Base-by-base conservation (phyloP, 2,888 invertebrate species). In the Noctua fimbriata region DNA sequence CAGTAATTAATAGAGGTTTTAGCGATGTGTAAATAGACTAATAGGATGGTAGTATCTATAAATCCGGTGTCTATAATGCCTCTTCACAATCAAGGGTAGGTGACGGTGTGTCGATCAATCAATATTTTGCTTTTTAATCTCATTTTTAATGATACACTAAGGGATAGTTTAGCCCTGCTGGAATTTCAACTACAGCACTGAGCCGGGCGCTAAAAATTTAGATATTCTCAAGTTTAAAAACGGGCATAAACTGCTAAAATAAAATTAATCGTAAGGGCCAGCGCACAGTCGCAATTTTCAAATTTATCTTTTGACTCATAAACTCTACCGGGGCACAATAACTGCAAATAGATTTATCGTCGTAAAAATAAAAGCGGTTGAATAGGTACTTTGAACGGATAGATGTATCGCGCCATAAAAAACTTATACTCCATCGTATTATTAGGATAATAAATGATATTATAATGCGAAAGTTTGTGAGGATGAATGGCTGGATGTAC, bases 281-380 rank as follows among this genome's bases (percentile, higher is more conserved):
- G 49, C 49, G 24, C 55, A 24, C 2, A 24, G 10, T 2, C 52
- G 21, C 10, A 9, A 55, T 55, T 55, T 55, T 24, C 21, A 55
- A 24, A 24, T 24, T 24, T 24, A 55, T 63, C 2, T 1, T 63
- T 10, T 4, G 63, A 32, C 60, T 60, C 16, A 16, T 28, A 2
- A 49, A 21, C 21, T 69, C 2, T 32, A 28, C 44, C 21, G 18
- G 1, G 0, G 24, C 14, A 28, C 18, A 24, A 49, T 18, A 74
- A 75, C 14, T 18, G 24, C n/a, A 47, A 60, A 76, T 74, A 58
- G 41, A 60, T 4, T 60, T 10, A 21, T 36, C 16, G 16, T 24
- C 47, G n/a, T 74, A 47, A 60, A 74, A 49, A 49, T 73, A 73
- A 2, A n/a, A 71, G 32, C n/a, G 3, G 41, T 66, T 32, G 16